These are phyloP conservation scores for Pelvicachromis taeniatus DNA, from an alignment of 2,113 vertebrate species.

Conservation along the genomic window DNA sequence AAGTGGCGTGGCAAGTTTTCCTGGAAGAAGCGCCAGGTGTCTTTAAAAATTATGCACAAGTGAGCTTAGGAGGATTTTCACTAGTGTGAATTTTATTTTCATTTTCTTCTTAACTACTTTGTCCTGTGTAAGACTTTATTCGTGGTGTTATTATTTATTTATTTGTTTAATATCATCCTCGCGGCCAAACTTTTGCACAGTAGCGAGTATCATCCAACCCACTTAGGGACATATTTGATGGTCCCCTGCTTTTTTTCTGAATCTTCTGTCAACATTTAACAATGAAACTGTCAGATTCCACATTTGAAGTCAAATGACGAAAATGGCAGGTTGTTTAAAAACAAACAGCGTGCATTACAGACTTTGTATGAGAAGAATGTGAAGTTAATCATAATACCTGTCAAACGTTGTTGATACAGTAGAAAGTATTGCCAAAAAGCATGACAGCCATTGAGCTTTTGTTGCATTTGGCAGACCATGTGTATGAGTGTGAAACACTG, in stretches of 20 bases:
- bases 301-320: neutral
- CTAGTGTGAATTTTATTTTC: neutral
- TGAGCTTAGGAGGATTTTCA: neutral
- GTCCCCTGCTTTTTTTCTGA: neutral
- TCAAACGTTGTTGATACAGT: conserved; percentile 38
- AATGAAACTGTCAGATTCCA: neutral
- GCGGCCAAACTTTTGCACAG: neutral
- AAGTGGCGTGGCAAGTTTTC: neutral
- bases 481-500: neutral
- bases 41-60: neutral
- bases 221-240: neutral
- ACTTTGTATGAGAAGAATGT: neutral
- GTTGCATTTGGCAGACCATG: conserved; percentile 23
- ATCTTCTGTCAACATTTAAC: neutral
- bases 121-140: neutral
- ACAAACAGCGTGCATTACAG: neutral
- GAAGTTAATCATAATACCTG: conserved; percentile 1
- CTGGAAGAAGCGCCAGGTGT: neutral
- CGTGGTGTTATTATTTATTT: neutral
- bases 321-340: conserved; percentile 7
- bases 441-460: conserved; percentile 44
- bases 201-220: neutral
- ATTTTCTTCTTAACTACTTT: neutral
- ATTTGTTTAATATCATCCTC: neutral
- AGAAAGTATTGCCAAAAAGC: neutral